These are phyloP conservation scores for Glyptemys insculpta DNA, from an alignment of 2,797 vertebrate species.

Conservation along the genomic window DNA sequence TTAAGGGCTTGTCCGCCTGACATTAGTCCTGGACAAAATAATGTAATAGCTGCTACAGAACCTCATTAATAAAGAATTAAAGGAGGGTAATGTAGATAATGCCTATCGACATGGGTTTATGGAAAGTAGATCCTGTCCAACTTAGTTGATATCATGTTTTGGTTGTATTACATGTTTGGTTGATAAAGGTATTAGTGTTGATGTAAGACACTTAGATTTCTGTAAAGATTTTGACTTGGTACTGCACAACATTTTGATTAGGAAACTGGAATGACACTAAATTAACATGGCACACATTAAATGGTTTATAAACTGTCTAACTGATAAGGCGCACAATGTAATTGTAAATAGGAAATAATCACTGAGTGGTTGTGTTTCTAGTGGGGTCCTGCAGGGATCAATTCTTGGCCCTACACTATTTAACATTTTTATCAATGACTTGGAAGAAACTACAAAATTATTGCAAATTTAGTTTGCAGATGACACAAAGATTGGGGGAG, in stretches of 20 bases:
- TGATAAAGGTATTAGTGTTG: conserved; percentile 50
- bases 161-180: conserved; percentile 66
- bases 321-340: background rate
- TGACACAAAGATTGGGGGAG: background rate
- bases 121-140: conserved; percentile 12
- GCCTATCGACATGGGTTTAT: conserved; percentile 15
- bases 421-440: too few species aligned
- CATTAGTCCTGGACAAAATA: conserved; percentile 54
- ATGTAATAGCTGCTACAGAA: background rate
- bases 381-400: background rate
- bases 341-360: background rate
- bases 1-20: background rate
- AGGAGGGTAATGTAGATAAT: conserved; percentile 46
- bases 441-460: too few species aligned
- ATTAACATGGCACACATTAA: background rate
- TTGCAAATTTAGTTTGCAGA: background rate
- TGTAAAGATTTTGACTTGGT: conserved; percentile 3
- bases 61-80: conserved; percentile 27
- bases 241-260: background rate
- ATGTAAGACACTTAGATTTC: conserved; percentile 9
- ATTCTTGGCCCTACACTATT: too few species aligned
- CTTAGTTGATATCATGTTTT: conserved; percentile 58
- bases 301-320: background rate
- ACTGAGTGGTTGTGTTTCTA: background rate
- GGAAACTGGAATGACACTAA: conserved; percentile 22